Conservation (phyloP, 2,888 invertebrate genomes). For the Tiliacea citrago region DNA sequence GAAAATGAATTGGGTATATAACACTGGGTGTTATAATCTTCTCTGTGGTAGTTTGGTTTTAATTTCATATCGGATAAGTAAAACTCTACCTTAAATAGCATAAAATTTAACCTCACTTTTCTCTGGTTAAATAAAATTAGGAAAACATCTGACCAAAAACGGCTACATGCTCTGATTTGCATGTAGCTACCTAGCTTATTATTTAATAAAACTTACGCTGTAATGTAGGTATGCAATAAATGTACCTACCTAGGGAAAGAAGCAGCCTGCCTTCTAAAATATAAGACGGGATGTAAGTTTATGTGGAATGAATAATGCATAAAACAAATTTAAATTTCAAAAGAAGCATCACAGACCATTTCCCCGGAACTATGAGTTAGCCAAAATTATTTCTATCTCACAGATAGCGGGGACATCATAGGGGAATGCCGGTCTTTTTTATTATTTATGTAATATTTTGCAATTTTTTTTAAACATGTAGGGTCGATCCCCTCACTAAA, state of each 20-base stretch:
- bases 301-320: constrained; percentile 81
- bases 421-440: constrained; percentile 79
- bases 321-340: constrained; percentile 81
- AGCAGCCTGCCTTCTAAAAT: constrained; percentile 40
- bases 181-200: no score
- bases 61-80: not conserved
- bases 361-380: constrained; percentile 86
- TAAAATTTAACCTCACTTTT: not conserved
- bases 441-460: constrained; percentile 90
- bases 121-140: not conserved
- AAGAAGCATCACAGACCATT: constrained; percentile 86
- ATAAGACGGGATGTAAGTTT: constrained; percentile 48
- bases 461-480: constrained; percentile 87
- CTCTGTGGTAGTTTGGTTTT: not conserved
- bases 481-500: constrained; percentile 89
- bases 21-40: not conserved
- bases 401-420: constrained; percentile 73
- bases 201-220: not conserved
- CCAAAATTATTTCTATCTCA: constrained; percentile 83
- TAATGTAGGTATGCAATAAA: not conserved
- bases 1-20: constrained; percentile 4
- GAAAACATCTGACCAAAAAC: not conserved
- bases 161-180: not conserved
- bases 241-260: not conserved
- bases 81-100: not conserved